Evolutionary conservation across 2,113 vertebrate species (phyloP).

Genomic region (Archilochus colubris): DNA sequence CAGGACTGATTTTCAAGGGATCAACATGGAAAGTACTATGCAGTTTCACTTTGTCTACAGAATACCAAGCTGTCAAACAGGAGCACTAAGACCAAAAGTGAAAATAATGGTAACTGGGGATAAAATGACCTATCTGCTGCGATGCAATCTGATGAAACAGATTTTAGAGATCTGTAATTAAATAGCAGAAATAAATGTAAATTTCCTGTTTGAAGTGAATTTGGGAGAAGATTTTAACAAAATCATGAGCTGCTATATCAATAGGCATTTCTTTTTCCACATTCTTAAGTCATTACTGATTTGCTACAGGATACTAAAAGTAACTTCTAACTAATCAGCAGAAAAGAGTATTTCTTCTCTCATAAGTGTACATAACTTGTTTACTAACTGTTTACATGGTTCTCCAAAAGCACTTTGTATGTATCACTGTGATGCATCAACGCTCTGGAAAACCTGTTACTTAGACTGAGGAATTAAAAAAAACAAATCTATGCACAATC

Average conservation of each 20-base stretch:
- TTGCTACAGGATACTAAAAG: background rate
- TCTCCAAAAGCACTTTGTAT: background rate
- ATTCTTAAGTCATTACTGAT: background rate
- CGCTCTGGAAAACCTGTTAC: background rate
- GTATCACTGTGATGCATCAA: background rate
- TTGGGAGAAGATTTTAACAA: background rate
- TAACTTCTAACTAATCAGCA: background rate
- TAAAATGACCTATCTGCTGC: fast-evolving
- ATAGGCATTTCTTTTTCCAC: background rate
- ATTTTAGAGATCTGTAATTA: background rate
- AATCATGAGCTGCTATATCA: background rate
- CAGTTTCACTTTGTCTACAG: background rate
- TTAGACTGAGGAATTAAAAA: background rate
- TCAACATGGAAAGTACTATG: background rate
- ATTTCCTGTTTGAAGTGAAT: background rate
- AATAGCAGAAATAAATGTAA: background rate
- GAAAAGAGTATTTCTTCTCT: background rate
- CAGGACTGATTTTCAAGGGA: background rate
- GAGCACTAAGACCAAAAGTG: background rate
- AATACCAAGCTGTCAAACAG: background rate
- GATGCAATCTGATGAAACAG: background rate
- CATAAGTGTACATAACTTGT: background rate
- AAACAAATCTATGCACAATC: background rate
- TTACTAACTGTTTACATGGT: background rate
- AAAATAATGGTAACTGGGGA: background rate